Base-by-base conservation (phyloP, 2,797 vertebrate genomes). In the Numenius phaeopus region DNA sequence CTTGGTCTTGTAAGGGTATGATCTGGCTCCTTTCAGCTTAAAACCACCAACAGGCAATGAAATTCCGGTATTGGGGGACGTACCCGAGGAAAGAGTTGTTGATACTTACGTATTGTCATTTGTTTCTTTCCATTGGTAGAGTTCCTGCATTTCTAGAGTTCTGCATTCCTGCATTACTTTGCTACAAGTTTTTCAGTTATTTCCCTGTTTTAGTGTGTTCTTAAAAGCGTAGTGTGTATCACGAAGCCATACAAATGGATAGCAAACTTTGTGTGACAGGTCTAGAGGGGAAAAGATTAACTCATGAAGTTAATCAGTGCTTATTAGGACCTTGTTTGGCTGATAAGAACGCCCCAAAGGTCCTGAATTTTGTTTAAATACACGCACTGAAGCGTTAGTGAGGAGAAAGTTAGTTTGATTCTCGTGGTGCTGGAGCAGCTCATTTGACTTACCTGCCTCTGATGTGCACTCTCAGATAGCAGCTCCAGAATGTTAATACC, bases 11-110 rank as follows among this genome's bases (percentile, higher is more conserved):
- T 40, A n/a, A n/a, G 6, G 26, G 6, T n/a, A 20, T 5, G 44
- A 1, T 17, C 24, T 67, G 46, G 21, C 10, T 84, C 50, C 16
- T 47, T 20, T 65, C 39, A 58, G 40, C 30, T 64, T 52, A 59
- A 19, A 59, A 77, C 14, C 15, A 54, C 20, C 16, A 62, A 4
- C 0, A 2, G 42, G 17, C 5, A 47, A 18, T 67, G n/a, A 49
- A 59, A 79, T 81, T 37, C 6, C 3, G 7, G 0, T 46, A 4
- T 9, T 3, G 8, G 15, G 9, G 13, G 4, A 37, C 2, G 1
- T 52, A 27, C 14, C 7, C 8, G 40, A 46, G n/a, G 17, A 40
- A 37, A 34, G 6, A 32, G 30, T 24, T 54, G 6, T 39, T 57
- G 44, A 26, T 26, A 37, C n/a, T 40, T 59, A 8, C 8, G 10